phyloP scores from a whole-genome alignment of 2,888 invertebrate species.

The Strigamia crassipes region DNA sequence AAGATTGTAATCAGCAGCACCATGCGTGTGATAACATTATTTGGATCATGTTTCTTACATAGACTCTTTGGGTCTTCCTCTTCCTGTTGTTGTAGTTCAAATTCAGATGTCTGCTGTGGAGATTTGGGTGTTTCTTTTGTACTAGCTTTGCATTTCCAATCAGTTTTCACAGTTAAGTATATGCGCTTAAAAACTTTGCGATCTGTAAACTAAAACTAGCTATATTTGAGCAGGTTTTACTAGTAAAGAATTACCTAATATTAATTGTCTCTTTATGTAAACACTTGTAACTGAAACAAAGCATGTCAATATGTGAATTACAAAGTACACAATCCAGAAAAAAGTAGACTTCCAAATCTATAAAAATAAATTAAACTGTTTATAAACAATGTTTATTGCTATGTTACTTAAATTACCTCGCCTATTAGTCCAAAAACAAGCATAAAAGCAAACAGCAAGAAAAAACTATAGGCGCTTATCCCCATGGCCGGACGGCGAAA shows the following conservation, averaged over 20 bases:
- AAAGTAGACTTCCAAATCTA: conserved; percentile 52
- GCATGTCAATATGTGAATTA: neutral
- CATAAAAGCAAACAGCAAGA: conserved; percentile 75
- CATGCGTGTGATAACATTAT: conserved; percentile 34
- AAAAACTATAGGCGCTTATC: conserved; percentile 78
- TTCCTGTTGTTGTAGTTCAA: neutral
- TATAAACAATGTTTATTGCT: too few species aligned
- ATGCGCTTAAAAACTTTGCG: neutral
- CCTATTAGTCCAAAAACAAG: conserved; percentile 62
- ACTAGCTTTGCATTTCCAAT: neutral
- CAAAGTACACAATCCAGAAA: neutral
- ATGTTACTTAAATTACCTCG: conserved; percentile 49
- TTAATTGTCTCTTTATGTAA: neutral
- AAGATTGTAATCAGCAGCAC: conserved; percentile 46
- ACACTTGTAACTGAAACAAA: neutral
- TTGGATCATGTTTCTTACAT: neutral
- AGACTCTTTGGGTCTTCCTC: neutral
- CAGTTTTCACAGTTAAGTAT: neutral
- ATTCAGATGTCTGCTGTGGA: neutral
- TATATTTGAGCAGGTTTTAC: too few species aligned
- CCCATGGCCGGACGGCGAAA: conserved; percentile 85
- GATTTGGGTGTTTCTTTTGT: neutral
- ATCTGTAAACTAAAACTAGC: neutral
- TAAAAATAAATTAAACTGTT: conserved; percentile 64
- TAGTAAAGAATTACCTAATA: neutral